Conservation (phyloP, 2,113 vertebrate genomes). For the Anguilla japonica region DNA sequence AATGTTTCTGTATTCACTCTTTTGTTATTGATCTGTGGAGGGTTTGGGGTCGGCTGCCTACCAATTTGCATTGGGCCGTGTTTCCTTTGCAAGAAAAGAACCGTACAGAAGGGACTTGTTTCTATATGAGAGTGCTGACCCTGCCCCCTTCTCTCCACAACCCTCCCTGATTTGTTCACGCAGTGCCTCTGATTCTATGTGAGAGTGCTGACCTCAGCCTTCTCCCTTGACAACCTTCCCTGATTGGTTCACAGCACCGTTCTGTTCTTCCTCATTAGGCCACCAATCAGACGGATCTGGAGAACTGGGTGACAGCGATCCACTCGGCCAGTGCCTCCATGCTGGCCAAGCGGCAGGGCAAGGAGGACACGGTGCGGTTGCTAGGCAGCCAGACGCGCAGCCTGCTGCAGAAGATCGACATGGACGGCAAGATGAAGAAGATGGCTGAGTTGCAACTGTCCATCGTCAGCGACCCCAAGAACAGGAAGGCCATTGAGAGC, state of each 20-base stretch:
- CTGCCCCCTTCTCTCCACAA: background rate
- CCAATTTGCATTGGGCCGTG: background rate
- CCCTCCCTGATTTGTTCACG: background rate
- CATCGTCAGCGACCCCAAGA: slow-evolving; percentile 86
- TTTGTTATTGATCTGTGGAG: background rate
- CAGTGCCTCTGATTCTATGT: background rate
- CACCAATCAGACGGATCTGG: slow-evolving; percentile 92
- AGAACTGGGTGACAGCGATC: slow-evolving; percentile 96
- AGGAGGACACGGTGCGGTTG: slow-evolving; percentile 88
- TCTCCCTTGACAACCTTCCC: background rate
- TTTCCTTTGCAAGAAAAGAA: background rate
- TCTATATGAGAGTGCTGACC: background rate
- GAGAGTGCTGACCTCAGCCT: background rate
- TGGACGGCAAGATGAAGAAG: slow-evolving; percentile 98
- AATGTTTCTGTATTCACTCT: background rate
- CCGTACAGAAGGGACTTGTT: background rate
- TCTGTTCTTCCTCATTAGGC: slow-evolving; percentile 69
- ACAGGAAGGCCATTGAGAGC: slow-evolving; percentile 94
- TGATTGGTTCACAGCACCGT: background rate
- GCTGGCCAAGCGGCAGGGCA: slow-evolving; percentile 90
- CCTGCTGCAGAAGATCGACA: slow-evolving; percentile 94
- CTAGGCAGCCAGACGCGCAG: slow-evolving; percentile 84
- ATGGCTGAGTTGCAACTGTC: slow-evolving; percentile 95
- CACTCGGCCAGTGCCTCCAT: slow-evolving; percentile 94
- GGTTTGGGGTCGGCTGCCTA: background rate